Evolutionary conservation across 2,797 vertebrate species (phyloP).

Genomic region (Dryobates pubescens): DNA sequence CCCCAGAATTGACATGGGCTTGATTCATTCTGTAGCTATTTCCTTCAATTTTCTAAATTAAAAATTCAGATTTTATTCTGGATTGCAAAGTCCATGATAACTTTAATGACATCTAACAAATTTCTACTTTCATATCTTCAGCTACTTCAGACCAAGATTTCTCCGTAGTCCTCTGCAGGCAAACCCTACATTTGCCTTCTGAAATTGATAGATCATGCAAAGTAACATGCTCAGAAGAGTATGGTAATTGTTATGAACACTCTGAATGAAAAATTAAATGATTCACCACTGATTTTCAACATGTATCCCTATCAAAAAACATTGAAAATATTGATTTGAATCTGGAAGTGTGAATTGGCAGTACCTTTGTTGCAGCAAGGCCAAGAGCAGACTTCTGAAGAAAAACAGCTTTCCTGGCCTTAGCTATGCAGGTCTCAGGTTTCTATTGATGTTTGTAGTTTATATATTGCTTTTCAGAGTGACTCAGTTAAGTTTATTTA

Average conservation of each 20-base stretch:
- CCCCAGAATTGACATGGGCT: not conserved
- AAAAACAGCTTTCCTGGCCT: not conserved
- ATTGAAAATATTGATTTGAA: conserved; percentile 44
- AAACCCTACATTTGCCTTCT: not conserved
- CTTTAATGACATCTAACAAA: not conserved
- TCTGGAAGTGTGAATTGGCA: conserved; percentile 1
- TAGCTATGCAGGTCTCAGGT: not conserved
- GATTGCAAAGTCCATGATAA: not conserved
- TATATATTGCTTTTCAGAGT: conserved; percentile 4
- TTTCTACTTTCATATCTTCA: not conserved
- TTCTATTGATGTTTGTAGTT: conserved; percentile 14
- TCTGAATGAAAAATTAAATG: not conserved
- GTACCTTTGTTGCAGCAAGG: not conserved
- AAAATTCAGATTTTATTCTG: not conserved
- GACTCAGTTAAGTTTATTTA: conserved; percentile 26
- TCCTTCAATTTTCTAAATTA: not conserved
- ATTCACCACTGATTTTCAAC: not conserved
- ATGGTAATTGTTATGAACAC: not conserved
- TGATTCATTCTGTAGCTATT: not conserved
- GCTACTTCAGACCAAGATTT: not conserved
- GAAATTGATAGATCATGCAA: not conserved
- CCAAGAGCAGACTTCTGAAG: conserved; percentile 4
- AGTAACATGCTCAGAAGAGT: not conserved
- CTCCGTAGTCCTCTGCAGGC: not conserved
- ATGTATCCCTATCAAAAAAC: not conserved